Evolutionary conservation across 2,113 vertebrate species (phyloP).

Genomic region (Podarcis muralis): DNA sequence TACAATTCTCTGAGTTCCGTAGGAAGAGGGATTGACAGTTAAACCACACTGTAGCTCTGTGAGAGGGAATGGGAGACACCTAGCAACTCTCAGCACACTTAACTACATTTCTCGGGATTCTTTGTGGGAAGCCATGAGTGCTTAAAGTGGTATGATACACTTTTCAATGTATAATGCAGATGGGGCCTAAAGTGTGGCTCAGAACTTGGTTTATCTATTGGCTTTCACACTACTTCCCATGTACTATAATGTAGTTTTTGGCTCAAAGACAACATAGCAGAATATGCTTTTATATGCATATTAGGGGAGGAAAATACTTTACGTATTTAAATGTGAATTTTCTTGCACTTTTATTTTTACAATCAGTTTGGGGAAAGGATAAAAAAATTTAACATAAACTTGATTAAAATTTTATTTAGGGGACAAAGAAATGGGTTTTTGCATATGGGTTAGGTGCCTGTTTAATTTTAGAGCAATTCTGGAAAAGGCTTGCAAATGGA

Average conservation of each 20-base stretch:
- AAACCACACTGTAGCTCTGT: no score
- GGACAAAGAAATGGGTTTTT: neutral
- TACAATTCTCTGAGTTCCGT: no score
- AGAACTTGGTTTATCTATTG: neutral
- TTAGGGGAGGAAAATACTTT: neutral
- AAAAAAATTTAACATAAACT: neutral
- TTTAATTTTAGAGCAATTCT: neutral
- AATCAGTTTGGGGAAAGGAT: neutral
- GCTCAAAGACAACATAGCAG: neutral
- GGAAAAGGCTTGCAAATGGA: neutral
- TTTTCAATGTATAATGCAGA: no score
- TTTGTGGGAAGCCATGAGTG: no score
- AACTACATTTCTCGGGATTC: no score
- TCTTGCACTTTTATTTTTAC: neutral
- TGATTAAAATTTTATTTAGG: neutral
- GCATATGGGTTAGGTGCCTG: neutral
- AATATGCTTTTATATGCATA: neutral
- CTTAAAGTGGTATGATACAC: neutral
- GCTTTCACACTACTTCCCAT: neutral
- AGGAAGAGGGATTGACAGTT: no score
- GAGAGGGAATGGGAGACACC: no score
- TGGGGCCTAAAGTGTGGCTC: neutral
- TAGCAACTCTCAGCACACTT: no score
- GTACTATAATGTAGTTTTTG: neutral
- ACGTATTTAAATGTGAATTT: neutral